Conservation (phyloP, 2,113 vertebrate genomes). For the Dascyllus trimaculatus region DNA sequence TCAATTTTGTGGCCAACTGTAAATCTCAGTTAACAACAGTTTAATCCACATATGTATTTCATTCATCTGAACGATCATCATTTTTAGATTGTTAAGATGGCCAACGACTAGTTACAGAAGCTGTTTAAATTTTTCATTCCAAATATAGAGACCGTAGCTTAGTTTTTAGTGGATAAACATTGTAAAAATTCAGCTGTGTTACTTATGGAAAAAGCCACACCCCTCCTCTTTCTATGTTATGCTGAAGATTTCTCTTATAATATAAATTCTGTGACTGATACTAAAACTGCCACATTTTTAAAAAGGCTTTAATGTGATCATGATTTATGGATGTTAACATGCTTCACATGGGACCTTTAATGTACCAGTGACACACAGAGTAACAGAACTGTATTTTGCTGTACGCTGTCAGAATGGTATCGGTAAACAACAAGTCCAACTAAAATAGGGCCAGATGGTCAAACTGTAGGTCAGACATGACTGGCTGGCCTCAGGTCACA, state of each 20-base stretch:
- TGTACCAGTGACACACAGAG: not conserved
- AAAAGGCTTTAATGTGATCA: too few relatives aligned
- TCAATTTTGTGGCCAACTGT: too few relatives aligned
- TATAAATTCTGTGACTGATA: too few relatives aligned
- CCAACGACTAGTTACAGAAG: too few relatives aligned
- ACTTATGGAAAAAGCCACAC: not conserved
- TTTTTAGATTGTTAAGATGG: too few relatives aligned
- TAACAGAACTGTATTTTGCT: not conserved
- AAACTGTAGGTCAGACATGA: constrained; percentile 33
- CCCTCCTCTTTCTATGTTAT: not conserved
- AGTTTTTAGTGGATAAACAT: not conserved
- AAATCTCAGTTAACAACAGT: too few relatives aligned
- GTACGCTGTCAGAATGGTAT: not conserved
- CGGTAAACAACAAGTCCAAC: not conserved
- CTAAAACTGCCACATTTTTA: too few relatives aligned
- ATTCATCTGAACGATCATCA: too few relatives aligned
- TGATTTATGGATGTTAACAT: not conserved
- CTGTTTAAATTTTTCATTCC: too few relatives aligned
- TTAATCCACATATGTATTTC: too few relatives aligned
- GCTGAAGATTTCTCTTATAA: not conserved
- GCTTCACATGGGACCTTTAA: not conserved
- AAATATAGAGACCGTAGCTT: not conserved
- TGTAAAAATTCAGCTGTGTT: not conserved
- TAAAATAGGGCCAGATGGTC: constrained; percentile 5
- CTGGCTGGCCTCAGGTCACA: constrained; percentile 20